Evolutionary conservation across 2,797 vertebrate species (phyloP), one percentile per base, ranked within the genome.

Genomic region (Acestrorhynchus altus): DNA sequence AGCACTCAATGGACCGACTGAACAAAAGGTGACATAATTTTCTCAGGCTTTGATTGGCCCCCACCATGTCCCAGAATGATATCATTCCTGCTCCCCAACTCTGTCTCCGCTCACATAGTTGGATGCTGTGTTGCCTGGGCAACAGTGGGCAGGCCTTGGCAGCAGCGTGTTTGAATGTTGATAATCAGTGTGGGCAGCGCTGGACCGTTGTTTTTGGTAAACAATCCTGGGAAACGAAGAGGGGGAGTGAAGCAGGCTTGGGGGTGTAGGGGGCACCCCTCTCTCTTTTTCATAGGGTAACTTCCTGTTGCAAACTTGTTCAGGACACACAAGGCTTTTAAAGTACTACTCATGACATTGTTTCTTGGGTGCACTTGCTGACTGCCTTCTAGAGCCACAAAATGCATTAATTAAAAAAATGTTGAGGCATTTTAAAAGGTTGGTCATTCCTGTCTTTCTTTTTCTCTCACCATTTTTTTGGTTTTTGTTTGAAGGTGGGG

Each of bases 1-100:
- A 94, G 94, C 88, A 79, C 89, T 95, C 94, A 96, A 96, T 95
- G 94, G 94, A 93, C 85, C 88, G 72, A 89, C 92, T 89, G 91
- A 93, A 94, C 93, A 92, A 91, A 93, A 90, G 90, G 90, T 98
- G 95, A 98, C 95, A 95, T 98, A 93, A 98, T 92, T 93, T 88
- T 89, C 89, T 87, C 89, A 78, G 84, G 74, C 81, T 88, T 92
- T 81, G 91, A 95, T 96, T 97, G 94, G 96, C 87, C 92, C 85
- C 84, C 82, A 85, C 84, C 86, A 56, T 91, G 73, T 83, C 90
- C 90, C 84, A 73, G 87, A 89, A 83, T 96, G 95, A 96, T 90
- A 95, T 93, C 96, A 96, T 88, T 76, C 84, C 64, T 78, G 56
- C 70, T 74, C 46, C 63, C 79, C 83, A 64, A 78, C 76, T 68